Evolutionary conservation across 1,140 invertebrate genomes (phyloP), one percentile per base, ranked within the genome.

Genomic region (Lasioglossum albipes): DNA sequence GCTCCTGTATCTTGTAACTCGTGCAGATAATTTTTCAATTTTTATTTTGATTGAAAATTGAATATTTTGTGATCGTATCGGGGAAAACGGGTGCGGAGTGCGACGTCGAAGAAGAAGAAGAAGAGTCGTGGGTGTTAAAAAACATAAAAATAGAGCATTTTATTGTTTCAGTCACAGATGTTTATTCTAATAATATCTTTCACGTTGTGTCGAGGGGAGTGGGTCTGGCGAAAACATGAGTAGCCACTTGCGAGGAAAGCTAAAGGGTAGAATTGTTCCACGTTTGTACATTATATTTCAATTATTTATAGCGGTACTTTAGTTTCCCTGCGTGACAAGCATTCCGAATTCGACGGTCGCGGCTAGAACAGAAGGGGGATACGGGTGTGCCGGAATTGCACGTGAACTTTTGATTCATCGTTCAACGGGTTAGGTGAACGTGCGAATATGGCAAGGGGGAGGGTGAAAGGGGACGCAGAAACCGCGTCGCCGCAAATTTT

Each of bases 151-250:
- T 87, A 90, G 84, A 90, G 84, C 81, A 83, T 86, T 90, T 90
- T 90, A 90, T 90, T 90, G 83, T 87, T 59, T 90, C 89, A 90
- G 88, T 90, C 89, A 86, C 88, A 90, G 86, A 62, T 84, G 86
- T 88, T 87, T 85, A 89, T 86, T 89, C 84, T 86, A 87, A 82
- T 81, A 75, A 85, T 87, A 81, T 87, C 84, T 82, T 75, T 88
- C 75, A 76, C 78, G 83, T 85, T 57, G 77, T 77, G 74, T 75
- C 75, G 66, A 16, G 57, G 54, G 57, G 57, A 9, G 57, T n/a
- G 20, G 57, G 57, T 49, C 20, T 54, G 20, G 52, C 52, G 52
- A 54, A 18, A 54, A 54, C 13, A 71, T 59, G 68, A 77, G 75
- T 49, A 75, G 71, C 75, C 84, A 81, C 75, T 83, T 86, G 81